Evolutionary conservation across 2,113 vertebrate species (phyloP), one percentile per base, ranked within the genome.

Genomic region (Piprites chloris): DNA sequence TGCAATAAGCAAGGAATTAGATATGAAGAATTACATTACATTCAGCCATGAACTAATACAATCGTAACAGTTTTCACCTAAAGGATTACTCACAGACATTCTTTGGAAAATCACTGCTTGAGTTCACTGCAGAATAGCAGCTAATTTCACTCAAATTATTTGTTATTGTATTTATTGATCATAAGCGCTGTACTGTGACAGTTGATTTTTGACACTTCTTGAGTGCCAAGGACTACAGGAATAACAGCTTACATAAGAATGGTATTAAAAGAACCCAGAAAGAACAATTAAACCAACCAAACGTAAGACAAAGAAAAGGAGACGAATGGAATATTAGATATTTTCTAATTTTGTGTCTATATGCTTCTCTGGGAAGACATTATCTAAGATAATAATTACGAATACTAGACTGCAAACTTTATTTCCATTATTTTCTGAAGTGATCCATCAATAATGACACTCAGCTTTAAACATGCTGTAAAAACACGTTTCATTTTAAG

Each of bases 291-390:
- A 65, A 73, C 18, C 39, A 73, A 91, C 2, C 26, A 66, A 91
- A 49, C 6, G 18, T 16, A 61, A 26, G 27, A 9, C 20, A 69
- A 80, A 65, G 16, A 28, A 86, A 74, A 81, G 27, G n/a, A 69
- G 14, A 76, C 16, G 46, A 86, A 81, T 0, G 0, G 1, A 63
- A 3, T 12, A 61, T 14, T n/a, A 62, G 5, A 14, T 52, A 52
- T 56, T 81, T 75, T 50, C 42, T 42, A 17, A 32, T 35, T 78
- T 50, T 71, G 1, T 42, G 46, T 4, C 58, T 66, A 17, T 41
- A 22, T 12, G 39, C 22, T 84, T 66, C 26, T 53, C 26, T 59
- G 13, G 42, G 71, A 86, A 63, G 27, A 81, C 20, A 47, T 78
- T 42, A 66, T 30, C 16, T 37, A 32, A 63, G 22, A 41, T 18